Evolutionary conservation across 2,888 invertebrate genomes (phyloP).

Genomic region (Sminthurides aquaticus): DNA sequence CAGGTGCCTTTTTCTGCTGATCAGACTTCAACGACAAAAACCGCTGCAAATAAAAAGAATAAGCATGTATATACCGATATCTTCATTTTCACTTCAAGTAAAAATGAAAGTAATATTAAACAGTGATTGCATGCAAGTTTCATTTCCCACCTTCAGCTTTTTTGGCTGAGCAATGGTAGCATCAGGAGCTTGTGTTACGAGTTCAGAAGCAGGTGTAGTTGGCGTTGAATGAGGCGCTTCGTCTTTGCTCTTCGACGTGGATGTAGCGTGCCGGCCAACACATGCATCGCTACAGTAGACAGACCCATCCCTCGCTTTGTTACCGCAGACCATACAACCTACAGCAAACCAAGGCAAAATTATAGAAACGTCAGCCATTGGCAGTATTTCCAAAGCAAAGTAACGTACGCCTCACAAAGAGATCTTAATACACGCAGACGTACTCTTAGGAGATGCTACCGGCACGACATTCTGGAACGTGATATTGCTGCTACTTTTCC

Average conservation of each 20-base stretch:
- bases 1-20: constrained; percentile 15
- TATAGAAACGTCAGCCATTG: constrained; percentile 5
- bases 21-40: constrained; percentile 23
- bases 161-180: too few relatives aligned
- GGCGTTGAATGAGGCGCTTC: not conserved
- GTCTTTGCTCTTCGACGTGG: constrained; percentile 9
- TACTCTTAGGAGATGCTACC: too few relatives aligned
- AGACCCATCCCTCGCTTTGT: constrained; percentile 67
- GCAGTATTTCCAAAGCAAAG: too few relatives aligned
- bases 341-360: constrained; percentile 1
- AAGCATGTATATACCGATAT: not conserved
- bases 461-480: too few relatives aligned
- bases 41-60: constrained; percentile 6
- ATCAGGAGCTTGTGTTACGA: too few relatives aligned
- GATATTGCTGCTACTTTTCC: too few relatives aligned
- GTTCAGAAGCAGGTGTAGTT: not conserved
- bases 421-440: too few relatives aligned
- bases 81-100: too few relatives aligned
- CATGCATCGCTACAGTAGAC: constrained; percentile 86
- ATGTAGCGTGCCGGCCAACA: constrained; percentile 49
- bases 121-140: too few relatives aligned
- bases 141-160: too few relatives aligned
- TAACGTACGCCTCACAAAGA: too few relatives aligned
- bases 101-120: too few relatives aligned
- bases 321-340: constrained; percentile 69